Conservation (phyloP, 2,888 invertebrate genomes). For the Eugnorisma glareosa region DNA sequence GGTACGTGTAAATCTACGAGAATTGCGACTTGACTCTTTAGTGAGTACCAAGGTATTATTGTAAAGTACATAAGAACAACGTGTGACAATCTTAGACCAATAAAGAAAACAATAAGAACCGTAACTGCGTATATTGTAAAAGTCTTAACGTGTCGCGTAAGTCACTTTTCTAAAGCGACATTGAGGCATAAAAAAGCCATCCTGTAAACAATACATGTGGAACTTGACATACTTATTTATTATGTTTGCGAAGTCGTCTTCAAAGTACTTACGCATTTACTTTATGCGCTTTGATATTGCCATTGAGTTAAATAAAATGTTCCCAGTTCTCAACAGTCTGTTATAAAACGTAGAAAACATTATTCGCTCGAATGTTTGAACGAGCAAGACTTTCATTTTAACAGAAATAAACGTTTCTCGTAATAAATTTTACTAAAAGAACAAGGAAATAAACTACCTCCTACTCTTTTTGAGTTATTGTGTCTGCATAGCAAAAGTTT, state of each 20-base stretch:
- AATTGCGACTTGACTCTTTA: neutral
- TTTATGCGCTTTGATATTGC: conserved; percentile 78
- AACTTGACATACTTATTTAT: conserved; percentile 58
- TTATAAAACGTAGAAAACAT: conserved; percentile 42
- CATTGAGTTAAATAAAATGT: conserved; percentile 58
- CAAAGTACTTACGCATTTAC: conserved; percentile 67
- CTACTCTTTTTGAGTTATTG: conserved; percentile 48
- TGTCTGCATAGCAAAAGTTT: conserved; percentile 12
- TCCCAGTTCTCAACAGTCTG: conserved; percentile 44
- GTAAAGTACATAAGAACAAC: conserved; percentile 13
- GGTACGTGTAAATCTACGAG: neutral
- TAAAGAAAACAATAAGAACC: conserved; percentile 65
- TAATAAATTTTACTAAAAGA: conserved; percentile 54
- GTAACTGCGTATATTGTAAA: conserved; percentile 72
- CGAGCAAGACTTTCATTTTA: conserved; percentile 41
- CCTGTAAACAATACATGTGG: conserved; percentile 79
- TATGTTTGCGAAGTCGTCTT: conserved; percentile 70
- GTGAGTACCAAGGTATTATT: neutral
- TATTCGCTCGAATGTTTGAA: conserved; percentile 40
- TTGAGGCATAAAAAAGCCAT: conserved; percentile 76
- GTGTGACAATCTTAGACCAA: conserved; percentile 43
- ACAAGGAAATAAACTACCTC: conserved; percentile 60
- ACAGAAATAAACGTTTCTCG: conserved; percentile 46
- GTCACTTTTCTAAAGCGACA: conserved; percentile 77
- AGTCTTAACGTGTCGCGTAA: conserved; percentile 76